Evolutionary conservation across 1,140 invertebrate species (phyloP), one percentile per base, ranked within the genome.

Genomic region (Halictus rubicundus): DNA sequence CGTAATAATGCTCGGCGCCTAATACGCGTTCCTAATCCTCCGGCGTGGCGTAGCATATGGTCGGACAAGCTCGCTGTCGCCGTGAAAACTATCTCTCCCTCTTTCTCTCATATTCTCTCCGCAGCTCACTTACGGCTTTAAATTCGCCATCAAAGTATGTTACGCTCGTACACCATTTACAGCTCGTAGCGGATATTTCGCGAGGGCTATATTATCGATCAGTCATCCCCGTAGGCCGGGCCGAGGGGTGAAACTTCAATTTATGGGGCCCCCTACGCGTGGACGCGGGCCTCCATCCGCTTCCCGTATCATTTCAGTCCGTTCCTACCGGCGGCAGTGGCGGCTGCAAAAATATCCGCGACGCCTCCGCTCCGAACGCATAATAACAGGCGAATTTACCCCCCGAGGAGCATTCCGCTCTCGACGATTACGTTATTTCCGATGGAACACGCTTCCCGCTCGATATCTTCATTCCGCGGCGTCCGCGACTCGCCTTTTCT

Each of bases 1-100:
- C 63, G 84, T 76, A 86, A 85, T 78, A 86, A 86, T 84, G 61
- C 83, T 80, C 74, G 64, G 84, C 84, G 70, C 54, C 63, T 82
- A 82, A 78, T 85, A 70, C 39, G 80, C 78, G 80, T 72, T 85
- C 70, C 83, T 85, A 86, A 86, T 86, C 76, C 73, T 54, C 16
- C 10, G 42, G 42, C 42, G 42, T 46, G 70, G 75, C 80, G 84
- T 75, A 61, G 85, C 85, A 87, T 87, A 87, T 85, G 84, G 84
- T 74, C 78, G 73, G 78, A 85, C 84, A 85, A 78, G 84, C 70
- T 23, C 70, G 52, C 52, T 32, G 65, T 78, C 65, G 70, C 61
- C 52, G 16, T 52, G 63, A 21, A 25, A 66, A 37, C 68, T 65
- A 60, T 79, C 61, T 14, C 16, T 14, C 49, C 54, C 70, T 63